These are phyloP conservation scores for Geococcyx californianus DNA, from an alignment of 2,113 vertebrate species.

Conservation along the genomic window DNA sequence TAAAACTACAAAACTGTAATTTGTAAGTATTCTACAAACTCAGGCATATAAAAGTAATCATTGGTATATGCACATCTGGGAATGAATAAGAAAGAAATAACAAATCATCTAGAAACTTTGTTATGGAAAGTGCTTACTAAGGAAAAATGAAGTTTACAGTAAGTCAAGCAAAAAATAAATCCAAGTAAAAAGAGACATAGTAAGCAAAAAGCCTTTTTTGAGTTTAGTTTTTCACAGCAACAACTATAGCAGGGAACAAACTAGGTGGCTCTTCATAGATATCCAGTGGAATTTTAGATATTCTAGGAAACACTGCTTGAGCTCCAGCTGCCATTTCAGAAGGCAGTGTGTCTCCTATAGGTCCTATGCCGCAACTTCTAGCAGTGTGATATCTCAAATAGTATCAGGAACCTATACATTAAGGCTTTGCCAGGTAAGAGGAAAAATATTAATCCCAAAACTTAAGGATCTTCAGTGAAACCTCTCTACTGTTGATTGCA, in stretches of 20 bases:
- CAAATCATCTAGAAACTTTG: slow-evolving; percentile 29
- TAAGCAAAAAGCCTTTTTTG: neutral
- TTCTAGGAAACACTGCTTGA: neutral
- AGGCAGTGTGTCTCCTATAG: neutral
- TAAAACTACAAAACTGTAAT: neutral
- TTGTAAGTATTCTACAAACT: neutral
- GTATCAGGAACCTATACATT: neutral
- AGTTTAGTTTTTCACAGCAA: neutral
- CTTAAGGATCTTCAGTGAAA: neutral
- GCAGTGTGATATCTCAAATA: neutral
- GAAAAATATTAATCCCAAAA: neutral
- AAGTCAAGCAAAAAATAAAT: neutral
- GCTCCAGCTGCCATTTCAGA: neutral
- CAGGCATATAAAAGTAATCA: neutral
- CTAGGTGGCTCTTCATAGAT: neutral
- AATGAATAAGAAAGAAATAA: neutral
- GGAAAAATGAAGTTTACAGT: neutral
- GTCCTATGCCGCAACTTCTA: neutral
- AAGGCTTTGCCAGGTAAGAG: neutral
- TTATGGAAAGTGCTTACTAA: neutral
- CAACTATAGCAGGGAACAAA: neutral
- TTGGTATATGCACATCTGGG: neutral
- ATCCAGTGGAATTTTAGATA: neutral
- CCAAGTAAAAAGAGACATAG: neutral
- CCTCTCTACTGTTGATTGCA: neutral